phyloP scores from a whole-genome alignment of 2,797 vertebrate species.

The Gila robusta region DNA sequence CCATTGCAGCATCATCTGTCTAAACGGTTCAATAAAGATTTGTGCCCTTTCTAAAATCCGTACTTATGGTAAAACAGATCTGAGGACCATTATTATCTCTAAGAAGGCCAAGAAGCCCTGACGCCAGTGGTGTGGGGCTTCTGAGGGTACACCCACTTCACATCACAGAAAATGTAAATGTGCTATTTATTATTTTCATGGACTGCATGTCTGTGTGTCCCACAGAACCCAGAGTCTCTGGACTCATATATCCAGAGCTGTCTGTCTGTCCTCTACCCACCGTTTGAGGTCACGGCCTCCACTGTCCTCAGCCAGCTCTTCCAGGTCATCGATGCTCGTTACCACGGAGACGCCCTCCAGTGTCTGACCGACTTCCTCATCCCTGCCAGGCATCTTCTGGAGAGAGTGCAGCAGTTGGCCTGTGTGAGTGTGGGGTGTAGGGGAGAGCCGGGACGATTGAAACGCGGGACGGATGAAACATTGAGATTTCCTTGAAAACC shows the following conservation, averaged over 20 bases:
- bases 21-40: background rate
- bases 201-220: slow-evolving; percentile 43
- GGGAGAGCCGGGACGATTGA: too few relatives aligned
- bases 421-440: slow-evolving; percentile 76
- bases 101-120: too few relatives aligned
- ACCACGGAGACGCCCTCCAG: slow-evolving; percentile 83
- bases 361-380: slow-evolving; percentile 89
- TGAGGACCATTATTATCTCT: too few relatives aligned
- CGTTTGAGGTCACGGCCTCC: slow-evolving; percentile 83
- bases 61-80: too few relatives aligned
- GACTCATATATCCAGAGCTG: slow-evolving; percentile 84
- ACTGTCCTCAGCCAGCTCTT: slow-evolving; percentile 87
- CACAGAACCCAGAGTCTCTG: slow-evolving; percentile 84
- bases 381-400: slow-evolving; percentile 87
- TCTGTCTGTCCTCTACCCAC: slow-evolving; percentile 81
- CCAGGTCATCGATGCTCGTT: slow-evolving; percentile 84
- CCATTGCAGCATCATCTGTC: background rate
- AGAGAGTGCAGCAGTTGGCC: slow-evolving; percentile 84
- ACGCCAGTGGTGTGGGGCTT: too few relatives aligned
- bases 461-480: too few relatives aligned
- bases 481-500: too few relatives aligned
- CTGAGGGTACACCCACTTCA: too few relatives aligned
- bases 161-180: background rate
- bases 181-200: background rate
- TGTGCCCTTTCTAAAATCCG: too few relatives aligned